Evolutionary conservation across 2,113 vertebrate species (phyloP), one percentile per base, ranked within the genome.

Genomic region (Equus quagga): DNA sequence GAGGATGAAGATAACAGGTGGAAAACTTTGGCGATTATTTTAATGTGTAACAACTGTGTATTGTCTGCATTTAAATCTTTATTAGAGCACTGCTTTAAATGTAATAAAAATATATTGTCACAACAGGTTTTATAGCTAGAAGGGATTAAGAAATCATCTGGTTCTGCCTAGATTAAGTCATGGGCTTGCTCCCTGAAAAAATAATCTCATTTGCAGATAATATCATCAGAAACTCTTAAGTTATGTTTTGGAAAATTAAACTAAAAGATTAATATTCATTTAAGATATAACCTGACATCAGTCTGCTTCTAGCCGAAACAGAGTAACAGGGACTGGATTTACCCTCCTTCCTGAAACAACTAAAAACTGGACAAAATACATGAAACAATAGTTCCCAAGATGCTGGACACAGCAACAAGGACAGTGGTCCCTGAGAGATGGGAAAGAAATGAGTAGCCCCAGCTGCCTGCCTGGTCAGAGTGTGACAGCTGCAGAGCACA

Each of bases 231-330:
- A 69, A 85, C 26, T 64, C 82, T 83, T 78, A 73, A 93, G 28
- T 24, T 86, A n/a, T 56, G 49, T 79, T 96, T 91, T 62, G 5
- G 36, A 94, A 91, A 91, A 64, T 26, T 36, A 94, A 96, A 87
- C 46, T 73, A 81, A 65, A 88, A 84, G 46, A 88, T 84, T 36
- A 91, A 54, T 70, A 70, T 65, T 87, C 44, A 87, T 69, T 90
- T 80, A 80, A 95, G 51, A 88, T 81, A 88, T 88, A 78, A 85
- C 69, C 33, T 94, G 67, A 80, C 46, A 80, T 36, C 62, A 67
- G 33, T 89, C 24, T 95, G 36, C 46, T 81, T 92, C 60, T 72
- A 9, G 13, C 46, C 54, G 64, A 60, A 88, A 79, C 21, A 13
- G n/a, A 95, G 19, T 46, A 93, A 87, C 26, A 87, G 33, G n/a